These are phyloP conservation scores for Melanaphis sacchari DNA, from an alignment of 1,140 invertebrate genomes.

Conservation along the genomic window DNA sequence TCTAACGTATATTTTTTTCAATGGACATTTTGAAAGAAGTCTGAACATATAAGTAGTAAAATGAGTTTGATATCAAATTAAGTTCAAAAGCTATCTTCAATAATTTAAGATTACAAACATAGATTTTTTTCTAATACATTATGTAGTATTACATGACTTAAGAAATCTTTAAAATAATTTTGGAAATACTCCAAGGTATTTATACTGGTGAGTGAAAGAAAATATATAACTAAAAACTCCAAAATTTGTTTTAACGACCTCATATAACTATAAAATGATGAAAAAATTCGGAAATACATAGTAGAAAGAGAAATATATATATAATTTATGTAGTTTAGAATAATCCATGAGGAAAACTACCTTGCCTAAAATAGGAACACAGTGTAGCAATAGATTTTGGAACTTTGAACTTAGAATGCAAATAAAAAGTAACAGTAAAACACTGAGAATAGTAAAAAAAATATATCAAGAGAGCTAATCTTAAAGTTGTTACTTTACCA, in stretches of 20 bases:
- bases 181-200: neutral
- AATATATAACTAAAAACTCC: neutral
- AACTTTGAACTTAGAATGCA: no score
- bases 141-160: neutral
- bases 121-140: neutral
- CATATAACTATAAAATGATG: neutral
- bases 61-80: no score
- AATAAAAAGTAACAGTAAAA: no score
- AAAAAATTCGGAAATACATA: neutral
- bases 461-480: no score
- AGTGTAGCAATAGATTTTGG: neutral
- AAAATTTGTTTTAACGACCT: neutral
- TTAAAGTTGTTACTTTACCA: no score
- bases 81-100: no score
- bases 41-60: no score
- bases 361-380: neutral
- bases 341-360: neutral
- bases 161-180: neutral
- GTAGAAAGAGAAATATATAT: neutral
- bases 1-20: no score
- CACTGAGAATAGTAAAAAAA: no score
- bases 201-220: neutral
- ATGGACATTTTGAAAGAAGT: no score
- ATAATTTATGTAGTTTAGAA: no score
- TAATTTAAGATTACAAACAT: neutral